Conservation (phyloP, 1,140 invertebrate species). For the Telenomus remus region DNA sequence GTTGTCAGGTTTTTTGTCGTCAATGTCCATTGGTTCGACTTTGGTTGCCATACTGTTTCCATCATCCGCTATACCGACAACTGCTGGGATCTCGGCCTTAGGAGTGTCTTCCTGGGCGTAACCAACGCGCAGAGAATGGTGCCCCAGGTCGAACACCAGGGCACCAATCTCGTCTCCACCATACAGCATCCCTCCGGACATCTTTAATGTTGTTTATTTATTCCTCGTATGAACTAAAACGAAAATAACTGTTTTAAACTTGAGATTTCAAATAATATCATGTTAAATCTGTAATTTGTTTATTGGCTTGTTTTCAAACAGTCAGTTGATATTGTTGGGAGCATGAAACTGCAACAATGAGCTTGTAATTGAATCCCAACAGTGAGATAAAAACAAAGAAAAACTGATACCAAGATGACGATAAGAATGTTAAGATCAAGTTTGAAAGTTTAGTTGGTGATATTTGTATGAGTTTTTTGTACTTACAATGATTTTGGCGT, state of each 20-base stretch:
- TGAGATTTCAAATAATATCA: too few species aligned
- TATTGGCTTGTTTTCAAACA: background rate
- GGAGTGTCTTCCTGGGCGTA: slow-evolving; percentile 93
- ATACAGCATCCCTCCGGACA: slow-evolving; percentile 81
- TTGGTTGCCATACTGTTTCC: slow-evolving; percentile 73
- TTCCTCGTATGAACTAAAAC: slow-evolving; percentile 10
- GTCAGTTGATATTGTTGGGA: too few species aligned
- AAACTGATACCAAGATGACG: too few species aligned
- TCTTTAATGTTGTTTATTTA: slow-evolving; percentile 19
- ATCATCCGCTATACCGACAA: slow-evolving; percentile 83
- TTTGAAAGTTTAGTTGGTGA: too few species aligned
- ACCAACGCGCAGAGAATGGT: slow-evolving; percentile 89
- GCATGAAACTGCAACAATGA: too few species aligned
- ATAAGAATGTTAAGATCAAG: too few species aligned
- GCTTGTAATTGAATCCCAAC: too few species aligned
- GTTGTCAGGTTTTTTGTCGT: slow-evolving; percentile 76
- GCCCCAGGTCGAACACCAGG: slow-evolving; percentile 96
- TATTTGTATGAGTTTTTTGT: background rate
- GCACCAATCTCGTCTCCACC: slow-evolving; percentile 98
- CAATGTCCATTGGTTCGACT: slow-evolving; percentile 79
- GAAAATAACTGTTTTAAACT: background rate
- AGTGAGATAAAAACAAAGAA: too few species aligned
- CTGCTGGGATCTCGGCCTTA: slow-evolving; percentile 88
- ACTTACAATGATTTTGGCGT: slow-evolving; percentile 11
- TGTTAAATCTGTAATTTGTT: too few species aligned